Evolutionary conservation across 30 jellyfish, hydroid and myxozoan species (phyloP), one percentile per base, ranked within the genome.

Genomic region (Nemopilema nomurai): DNA sequence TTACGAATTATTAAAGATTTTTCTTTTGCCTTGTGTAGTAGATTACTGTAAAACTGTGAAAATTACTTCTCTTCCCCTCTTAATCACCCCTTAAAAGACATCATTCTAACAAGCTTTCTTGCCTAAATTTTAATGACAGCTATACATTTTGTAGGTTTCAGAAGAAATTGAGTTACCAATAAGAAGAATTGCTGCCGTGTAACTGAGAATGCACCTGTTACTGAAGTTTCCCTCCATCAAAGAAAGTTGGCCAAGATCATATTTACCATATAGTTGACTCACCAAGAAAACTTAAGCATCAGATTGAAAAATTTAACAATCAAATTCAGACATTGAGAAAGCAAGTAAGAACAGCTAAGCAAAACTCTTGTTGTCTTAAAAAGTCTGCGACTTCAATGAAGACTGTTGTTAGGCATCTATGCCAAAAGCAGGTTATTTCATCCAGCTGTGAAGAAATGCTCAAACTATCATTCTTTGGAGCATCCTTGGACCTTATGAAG

Each of bases 381-480:
- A 69, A 69, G 79, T 21, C 24, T 16, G 79, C 24, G 52, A 21
- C 79, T 18, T 69, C 79, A 13, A 3, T 69, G 52, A n/a, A 69
- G 52, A 69, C 49, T 21, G 79, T 69, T 69, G 79, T 69, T 20
- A 69, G 24, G 79, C 79, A 69, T 69, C 52, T 69, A 17, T 8
- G 79, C 24, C 79, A 69, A 9, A 69, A 69, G 79, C 79, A 69
- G 52, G 8, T 69, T 24, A 69, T 69, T 69, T 69, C 79, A 28
- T 63, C 64, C 57, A 41, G 57, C 57, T 41, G 57, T 41, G 57
- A 41, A 41, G 57, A 41, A 13, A 41, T 41, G 57, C 57, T 41
- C 13, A 41, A 41, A 41, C 57, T 3, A 41, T 41, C 57, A 6
- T 41, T 41, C 57, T 41, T 41, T 41, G 57, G 57, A 41, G 57